Percentiles rank a stretch among this genome's conserved stretches.
phyloP scores from a whole-genome alignment of 2,888 invertebrate genomes.

The Rapana venosa region DNA sequence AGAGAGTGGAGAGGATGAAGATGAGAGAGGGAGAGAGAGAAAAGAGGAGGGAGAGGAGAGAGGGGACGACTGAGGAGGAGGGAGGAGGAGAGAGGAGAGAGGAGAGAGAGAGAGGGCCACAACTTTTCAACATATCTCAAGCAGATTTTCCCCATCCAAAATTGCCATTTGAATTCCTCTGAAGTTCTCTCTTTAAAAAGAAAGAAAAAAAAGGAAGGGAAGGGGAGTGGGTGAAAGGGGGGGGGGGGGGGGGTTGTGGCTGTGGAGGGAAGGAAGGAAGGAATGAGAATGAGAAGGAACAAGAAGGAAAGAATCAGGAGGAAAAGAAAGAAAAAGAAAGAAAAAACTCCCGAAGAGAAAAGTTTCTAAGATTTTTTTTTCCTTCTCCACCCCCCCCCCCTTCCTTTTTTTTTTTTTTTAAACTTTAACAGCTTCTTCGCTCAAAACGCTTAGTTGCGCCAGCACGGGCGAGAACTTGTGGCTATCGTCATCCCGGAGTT shows the following conservation, averaged over 20 bases:
- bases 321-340: background rate
- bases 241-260: background rate
- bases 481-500: slow-evolving; percentile 18
- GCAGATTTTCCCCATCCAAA: background rate
- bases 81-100: background rate
- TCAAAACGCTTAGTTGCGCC: slow-evolving; percentile 39
- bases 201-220: background rate
- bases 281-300: background rate
- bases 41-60: slow-evolving; percentile 12
- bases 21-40: background rate
- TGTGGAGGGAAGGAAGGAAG: background rate
- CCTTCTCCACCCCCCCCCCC: background rate
- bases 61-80: background rate
- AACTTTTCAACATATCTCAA: slow-evolving; percentile 2
- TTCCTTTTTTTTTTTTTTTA: background rate
- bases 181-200: background rate
- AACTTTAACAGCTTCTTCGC: background rate
- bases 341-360: background rate
- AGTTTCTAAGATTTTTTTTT: background rate
- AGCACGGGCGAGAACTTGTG: slow-evolving; percentile 40
- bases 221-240: background rate
- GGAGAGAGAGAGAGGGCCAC: background rate
- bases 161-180: slow-evolving; percentile 28
- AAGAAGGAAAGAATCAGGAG: background rate
- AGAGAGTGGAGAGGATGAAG: background rate